phyloP scores from a whole-genome alignment of 2,113 vertebrate species.

The Rana temporaria region DNA sequence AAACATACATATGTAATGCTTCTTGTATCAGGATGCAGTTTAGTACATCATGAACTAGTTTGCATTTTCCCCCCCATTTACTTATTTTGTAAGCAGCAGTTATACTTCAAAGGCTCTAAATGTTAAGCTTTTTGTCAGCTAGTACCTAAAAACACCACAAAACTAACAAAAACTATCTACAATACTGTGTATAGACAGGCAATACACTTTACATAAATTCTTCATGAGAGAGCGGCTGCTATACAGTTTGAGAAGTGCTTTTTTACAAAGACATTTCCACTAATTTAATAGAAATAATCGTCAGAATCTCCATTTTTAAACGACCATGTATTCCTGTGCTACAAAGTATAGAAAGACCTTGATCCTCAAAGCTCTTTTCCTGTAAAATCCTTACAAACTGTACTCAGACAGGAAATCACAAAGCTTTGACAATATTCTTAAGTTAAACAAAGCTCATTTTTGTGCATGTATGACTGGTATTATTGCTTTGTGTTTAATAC shows the following conservation, averaged over 20 bases:
- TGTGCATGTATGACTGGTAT: background rate
- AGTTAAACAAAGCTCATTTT: constrained; percentile 3
- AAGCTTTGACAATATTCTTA: constrained; percentile 1
- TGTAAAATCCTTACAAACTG: constrained; percentile 26
- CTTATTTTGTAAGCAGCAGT: background rate
- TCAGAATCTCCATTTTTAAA: constrained; percentile 29
- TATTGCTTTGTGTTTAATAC: background rate
- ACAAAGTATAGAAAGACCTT: too few species aligned
- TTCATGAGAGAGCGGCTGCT: background rate
- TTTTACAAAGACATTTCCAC: constrained; percentile 7
- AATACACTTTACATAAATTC: too few species aligned
- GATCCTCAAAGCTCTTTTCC: constrained; percentile 2
- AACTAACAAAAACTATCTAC: too few species aligned
- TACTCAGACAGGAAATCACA: constrained; percentile 28
- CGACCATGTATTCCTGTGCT: background rate
- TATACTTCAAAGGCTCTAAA: background rate
- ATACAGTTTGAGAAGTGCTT: background rate
- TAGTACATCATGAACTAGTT: too few species aligned
- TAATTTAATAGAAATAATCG: constrained; percentile 36
- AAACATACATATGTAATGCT: too few species aligned
- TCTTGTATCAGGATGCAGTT: too few species aligned
- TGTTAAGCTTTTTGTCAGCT: too few species aligned
- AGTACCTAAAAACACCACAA: too few species aligned
- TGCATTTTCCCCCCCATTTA: background rate
- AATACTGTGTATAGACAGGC: too few species aligned